Percentiles rank a stretch among this genome's conserved stretches.
Evolutionary conservation across 2,113 vertebrate genomes (phyloP).

Genomic region (Lagenorhynchus albirostris): DNA sequence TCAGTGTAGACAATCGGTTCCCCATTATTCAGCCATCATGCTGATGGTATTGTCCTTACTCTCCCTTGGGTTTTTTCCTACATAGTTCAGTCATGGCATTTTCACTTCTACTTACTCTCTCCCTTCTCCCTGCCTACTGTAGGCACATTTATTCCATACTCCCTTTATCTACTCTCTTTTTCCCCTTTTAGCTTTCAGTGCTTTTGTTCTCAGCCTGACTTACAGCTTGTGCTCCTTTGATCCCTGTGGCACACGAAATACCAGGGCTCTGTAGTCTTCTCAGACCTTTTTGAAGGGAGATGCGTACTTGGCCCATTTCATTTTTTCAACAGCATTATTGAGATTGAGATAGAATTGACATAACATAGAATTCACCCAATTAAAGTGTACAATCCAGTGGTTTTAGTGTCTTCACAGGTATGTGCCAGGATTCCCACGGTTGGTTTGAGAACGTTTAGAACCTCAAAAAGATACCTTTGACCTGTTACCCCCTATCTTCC

Average conservation of each 20-base stretch:
- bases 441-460: background rate
- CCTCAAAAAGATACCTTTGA: background rate
- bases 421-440: background rate
- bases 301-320: background rate
- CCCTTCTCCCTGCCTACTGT: background rate
- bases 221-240: background rate
- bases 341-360: background rate
- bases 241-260: too few species aligned
- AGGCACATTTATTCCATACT: background rate
- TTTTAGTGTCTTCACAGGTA: background rate
- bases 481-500: background rate
- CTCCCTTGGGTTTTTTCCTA: background rate
- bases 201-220: background rate
- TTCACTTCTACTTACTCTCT: background rate
- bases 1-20: rapidly evolving
- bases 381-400: background rate
- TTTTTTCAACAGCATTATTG: background rate
- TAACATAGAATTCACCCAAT: background rate
- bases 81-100: background rate
- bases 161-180: background rate
- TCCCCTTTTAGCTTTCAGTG: background rate
- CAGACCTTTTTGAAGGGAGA: background rate
- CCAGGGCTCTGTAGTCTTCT: background rate
- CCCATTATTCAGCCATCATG: rapidly evolving
- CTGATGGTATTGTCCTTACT: background rate